Evolutionary conservation across 1,140 invertebrate species (phyloP).

Genomic region (Cryptotermes secundus): DNA sequence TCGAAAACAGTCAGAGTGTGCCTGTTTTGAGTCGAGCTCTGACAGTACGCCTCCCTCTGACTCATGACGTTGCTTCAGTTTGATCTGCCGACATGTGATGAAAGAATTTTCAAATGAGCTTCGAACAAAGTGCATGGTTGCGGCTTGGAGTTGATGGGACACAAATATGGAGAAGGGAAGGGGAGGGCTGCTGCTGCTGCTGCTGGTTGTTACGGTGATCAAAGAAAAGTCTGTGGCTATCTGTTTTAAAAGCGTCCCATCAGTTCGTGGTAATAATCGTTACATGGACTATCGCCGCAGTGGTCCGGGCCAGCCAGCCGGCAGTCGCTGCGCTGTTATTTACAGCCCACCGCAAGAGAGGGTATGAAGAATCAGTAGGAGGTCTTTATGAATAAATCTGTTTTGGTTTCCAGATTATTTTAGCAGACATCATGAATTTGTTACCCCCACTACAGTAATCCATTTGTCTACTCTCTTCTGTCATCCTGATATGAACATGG

Average conservation of each 20-base stretch:
- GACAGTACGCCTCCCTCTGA: neutral
- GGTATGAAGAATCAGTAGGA: conserved; percentile 1
- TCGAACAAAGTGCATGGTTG: neutral
- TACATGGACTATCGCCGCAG: neutral
- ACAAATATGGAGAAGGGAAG: neutral
- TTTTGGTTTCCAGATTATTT: neutral
- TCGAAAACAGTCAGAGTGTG: neutral
- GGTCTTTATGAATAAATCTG: neutral
- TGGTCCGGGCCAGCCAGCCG: neutral
- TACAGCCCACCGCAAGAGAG: neutral
- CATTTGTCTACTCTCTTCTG: neutral
- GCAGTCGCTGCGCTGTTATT: neutral
- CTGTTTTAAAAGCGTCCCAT: conserved; percentile 17
- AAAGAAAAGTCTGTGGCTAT: conserved; percentile 13
- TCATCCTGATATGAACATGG: neutral
- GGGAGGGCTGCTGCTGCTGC: neutral
- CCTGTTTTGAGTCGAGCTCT: neutral
- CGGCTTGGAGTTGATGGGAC: neutral
- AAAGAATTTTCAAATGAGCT: conserved; percentile 17
- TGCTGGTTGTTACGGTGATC: neutral
- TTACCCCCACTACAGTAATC: neutral
- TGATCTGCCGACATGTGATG: neutral
- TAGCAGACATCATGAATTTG: neutral
- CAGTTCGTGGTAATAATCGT: neutral
- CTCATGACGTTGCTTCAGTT: neutral